A percentile compares a stretch with the other conserved stretches of the same genome.
Evolutionary conservation across 2,888 invertebrate genomes (phyloP).

Genomic region (Cordilura impudica): DNA sequence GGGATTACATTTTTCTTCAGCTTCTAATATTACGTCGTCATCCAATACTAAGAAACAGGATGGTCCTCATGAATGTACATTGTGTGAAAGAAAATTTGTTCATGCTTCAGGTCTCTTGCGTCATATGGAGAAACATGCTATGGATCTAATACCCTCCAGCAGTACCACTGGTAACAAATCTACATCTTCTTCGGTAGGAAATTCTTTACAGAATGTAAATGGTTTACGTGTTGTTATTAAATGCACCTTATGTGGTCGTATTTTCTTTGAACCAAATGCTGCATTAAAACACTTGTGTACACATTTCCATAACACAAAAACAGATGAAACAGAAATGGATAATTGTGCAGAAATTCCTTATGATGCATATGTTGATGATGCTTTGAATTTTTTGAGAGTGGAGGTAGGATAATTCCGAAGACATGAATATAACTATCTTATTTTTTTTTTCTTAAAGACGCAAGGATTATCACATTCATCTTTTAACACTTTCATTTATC

Average conservation of each 20-base stretch:
- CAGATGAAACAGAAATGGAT: constrained; percentile 64
- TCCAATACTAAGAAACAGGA: constrained; percentile 66
- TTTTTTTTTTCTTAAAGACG: constrained; percentile 15
- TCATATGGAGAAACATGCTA: constrained; percentile 77
- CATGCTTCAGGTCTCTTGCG: constrained; percentile 76
- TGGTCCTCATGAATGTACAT: constrained; percentile 74
- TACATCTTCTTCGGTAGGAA: constrained; percentile 39
- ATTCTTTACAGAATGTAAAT: constrained; percentile 56
- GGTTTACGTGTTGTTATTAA: constrained; percentile 71
- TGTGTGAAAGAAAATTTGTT: constrained; percentile 77
- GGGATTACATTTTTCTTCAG: background rate
- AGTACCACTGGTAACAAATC: constrained; percentile 47
- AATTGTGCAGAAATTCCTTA: constrained; percentile 66
- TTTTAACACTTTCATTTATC: background rate
- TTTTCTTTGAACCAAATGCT: constrained; percentile 69
- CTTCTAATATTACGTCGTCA: constrained; percentile 15
- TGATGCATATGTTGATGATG: constrained; percentile 67
- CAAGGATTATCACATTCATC: background rate
- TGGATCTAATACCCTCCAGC: constrained; percentile 72
- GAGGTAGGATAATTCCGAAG: constrained; percentile 57
- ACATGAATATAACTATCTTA: background rate
- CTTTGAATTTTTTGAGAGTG: constrained; percentile 61
- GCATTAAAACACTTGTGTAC: constrained; percentile 70
- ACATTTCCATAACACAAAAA: constrained; percentile 65
- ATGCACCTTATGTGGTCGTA: constrained; percentile 73